Base-by-base conservation (phyloP, 2,113 vertebrate species). In the Xyrauchen texanus region DNA sequence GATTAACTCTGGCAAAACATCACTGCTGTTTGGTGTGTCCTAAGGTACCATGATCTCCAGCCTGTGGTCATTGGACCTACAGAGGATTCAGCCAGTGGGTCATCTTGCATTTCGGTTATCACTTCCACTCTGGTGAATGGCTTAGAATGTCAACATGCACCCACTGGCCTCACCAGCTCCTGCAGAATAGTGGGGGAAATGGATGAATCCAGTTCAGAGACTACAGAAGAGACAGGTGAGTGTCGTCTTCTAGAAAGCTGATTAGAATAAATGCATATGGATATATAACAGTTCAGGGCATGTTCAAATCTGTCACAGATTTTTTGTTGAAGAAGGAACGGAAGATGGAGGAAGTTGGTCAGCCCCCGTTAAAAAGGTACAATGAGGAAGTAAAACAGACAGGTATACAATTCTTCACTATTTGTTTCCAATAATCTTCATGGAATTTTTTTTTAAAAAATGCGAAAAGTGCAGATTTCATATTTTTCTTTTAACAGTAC, bases 1-100 rank as follows among this genome's bases (percentile, higher is more conserved):
- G 21, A 34, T 34, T 34, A 34, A 34, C 21, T 34, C 1, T 34
- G 21, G 21, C 3, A 34, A 34, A 34, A 34, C 3, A 34, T 63
- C 42, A 4, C 51, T 78, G 47, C 53, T 77, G 51, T 57, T 63
- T 46, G 5, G 51, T 62, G 47, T 72, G 4, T 74, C 49, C 15
- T 21, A 80, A 93, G 92, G 79, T 91, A 88, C 16, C 87, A 92
- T 73, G 86, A 91, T 74, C 88, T 92, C 49, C 90, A 90, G 85
- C 89, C 87, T 15, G 90, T 92, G 68, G 71, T 88, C 51, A 57
- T 88, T 9, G 86, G 79, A 51, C 72, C 83, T 85, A 58, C 88
- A 4, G 89, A 87, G 4, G 90, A 90, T 34, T 87, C 89, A 0
- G 83, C 82, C 66, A 79, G 80, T 61, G 89, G 71, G 16, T 75